Evolutionary conservation across 2,797 vertebrate species (phyloP).

Genomic region (Lagodon rhomboides): DNA sequence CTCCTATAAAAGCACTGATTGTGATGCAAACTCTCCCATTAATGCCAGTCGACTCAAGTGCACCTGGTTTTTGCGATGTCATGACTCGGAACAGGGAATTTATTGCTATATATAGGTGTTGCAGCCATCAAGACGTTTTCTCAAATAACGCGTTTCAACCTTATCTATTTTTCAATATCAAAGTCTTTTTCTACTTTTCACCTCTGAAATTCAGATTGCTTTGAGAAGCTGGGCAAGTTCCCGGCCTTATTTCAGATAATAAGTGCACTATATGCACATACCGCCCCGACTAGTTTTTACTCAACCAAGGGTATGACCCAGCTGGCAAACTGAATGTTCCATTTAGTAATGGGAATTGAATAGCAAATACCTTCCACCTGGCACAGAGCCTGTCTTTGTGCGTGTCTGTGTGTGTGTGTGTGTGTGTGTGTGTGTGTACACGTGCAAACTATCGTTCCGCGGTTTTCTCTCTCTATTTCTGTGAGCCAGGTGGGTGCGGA

Average conservation of each 20-base stretch:
- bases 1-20: too few relatives aligned
- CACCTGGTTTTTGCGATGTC: too few relatives aligned
- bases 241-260: conserved; percentile 69
- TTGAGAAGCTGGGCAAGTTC: conserved; percentile 43
- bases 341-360: conserved; percentile 79
- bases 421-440: neutral
- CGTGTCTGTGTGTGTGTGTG: conserved; percentile 18
- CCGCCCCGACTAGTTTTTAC: conserved; percentile 50
- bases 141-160: conserved; percentile 7
- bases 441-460: neutral
- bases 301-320: conserved; percentile 73
- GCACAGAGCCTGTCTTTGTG: conserved; percentile 29
- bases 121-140: conserved; percentile 13
- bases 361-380: conserved; percentile 68
- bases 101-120: neutral
- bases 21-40: too few relatives aligned
- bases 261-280: conserved; percentile 62
- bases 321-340: conserved; percentile 65
- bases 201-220: conserved; percentile 44
- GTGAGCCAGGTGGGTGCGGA: conserved; percentile 44
- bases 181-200: conserved; percentile 36
- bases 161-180: conserved; percentile 34
- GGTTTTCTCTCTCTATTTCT: conserved; percentile 17
- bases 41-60: too few relatives aligned
- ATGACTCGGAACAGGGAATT: neutral